Conservation (phyloP, 2,113 vertebrate species). For the Cebidichthys violaceus region DNA sequence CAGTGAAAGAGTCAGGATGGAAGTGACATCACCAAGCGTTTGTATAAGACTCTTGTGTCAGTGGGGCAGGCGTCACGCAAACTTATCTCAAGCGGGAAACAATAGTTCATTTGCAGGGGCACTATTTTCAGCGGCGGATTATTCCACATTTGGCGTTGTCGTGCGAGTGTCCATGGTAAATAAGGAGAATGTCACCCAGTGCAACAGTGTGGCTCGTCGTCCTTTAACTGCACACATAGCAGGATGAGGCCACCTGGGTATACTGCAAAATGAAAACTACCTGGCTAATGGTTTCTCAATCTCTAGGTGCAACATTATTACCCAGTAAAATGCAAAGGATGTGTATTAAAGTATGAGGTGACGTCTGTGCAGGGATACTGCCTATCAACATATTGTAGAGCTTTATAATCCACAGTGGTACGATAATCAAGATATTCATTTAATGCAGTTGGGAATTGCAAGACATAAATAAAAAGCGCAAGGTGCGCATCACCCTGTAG, state of each 20-base stretch:
- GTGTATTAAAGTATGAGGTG: not conserved
- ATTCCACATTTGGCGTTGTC: not conserved
- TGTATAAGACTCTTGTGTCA: too few species aligned
- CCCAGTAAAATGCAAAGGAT: not conserved
- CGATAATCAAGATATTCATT: not conserved
- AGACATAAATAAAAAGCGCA: conserved; percentile 4
- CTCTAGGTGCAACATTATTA: not conserved
- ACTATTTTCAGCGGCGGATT: not conserved
- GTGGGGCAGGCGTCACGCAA: too few species aligned
- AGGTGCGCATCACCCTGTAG: not conserved
- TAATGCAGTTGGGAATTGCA: not conserved
- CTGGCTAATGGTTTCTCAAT: not conserved
- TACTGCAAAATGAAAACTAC: not conserved
- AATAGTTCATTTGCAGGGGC: not conserved
- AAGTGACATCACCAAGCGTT: too few species aligned
- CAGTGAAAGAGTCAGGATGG: not conserved
- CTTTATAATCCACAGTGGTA: not conserved
- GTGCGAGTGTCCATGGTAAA: not conserved
- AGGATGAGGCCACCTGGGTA: not conserved
- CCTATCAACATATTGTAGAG: not conserved
- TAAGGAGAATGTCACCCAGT: not conserved
- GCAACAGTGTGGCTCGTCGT: not conserved
- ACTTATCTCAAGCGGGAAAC: not conserved
- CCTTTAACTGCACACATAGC: not conserved
- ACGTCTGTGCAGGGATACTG: not conserved